Percentiles rank a stretch among this genome's conserved stretches.
phyloP scores from a whole-genome alignment of 2,888 invertebrate species.

The Ashinkailepas kermadecensis region DNA sequence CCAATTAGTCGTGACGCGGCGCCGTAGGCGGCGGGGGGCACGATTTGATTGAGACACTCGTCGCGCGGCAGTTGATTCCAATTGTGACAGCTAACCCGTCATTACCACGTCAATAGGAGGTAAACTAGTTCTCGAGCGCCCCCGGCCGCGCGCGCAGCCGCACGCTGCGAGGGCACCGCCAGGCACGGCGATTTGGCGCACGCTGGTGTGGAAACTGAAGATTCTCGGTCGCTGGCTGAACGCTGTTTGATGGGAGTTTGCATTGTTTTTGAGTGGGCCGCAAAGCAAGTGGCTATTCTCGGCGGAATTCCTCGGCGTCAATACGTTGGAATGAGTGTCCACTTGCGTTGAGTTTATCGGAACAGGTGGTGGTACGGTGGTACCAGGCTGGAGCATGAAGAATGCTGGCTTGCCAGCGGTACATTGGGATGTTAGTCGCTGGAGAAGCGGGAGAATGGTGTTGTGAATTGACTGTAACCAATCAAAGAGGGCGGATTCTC shows the following conservation, averaged over 20 bases:
- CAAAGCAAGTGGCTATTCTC: too few species aligned
- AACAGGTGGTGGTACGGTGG: background rate
- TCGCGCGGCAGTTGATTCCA: background rate
- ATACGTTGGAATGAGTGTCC: background rate
- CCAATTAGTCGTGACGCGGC: constrained; percentile 8
- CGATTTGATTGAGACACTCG: background rate
- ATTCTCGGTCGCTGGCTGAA: background rate
- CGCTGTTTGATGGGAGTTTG: background rate
- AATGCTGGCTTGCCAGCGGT: too few species aligned
- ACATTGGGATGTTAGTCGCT: too few species aligned
- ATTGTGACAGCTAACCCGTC: constrained; percentile 23
- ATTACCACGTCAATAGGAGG: constrained; percentile 20
- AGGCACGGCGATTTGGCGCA: background rate
- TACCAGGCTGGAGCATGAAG: background rate
- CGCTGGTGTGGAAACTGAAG: background rate
- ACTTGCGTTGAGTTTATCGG: background rate
- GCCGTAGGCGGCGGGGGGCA: background rate
- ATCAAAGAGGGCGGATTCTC: too few species aligned
- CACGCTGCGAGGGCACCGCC: background rate
- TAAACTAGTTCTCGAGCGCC: background rate
- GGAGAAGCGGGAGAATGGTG: too few species aligned
- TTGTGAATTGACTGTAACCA: too few species aligned
- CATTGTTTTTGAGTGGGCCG: background rate
- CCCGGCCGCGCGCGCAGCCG: background rate
- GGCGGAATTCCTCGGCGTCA: background rate